phyloP scores from a whole-genome alignment of 2,797 vertebrate genomes.

The Schizopygopsis malacanthus region DNA sequence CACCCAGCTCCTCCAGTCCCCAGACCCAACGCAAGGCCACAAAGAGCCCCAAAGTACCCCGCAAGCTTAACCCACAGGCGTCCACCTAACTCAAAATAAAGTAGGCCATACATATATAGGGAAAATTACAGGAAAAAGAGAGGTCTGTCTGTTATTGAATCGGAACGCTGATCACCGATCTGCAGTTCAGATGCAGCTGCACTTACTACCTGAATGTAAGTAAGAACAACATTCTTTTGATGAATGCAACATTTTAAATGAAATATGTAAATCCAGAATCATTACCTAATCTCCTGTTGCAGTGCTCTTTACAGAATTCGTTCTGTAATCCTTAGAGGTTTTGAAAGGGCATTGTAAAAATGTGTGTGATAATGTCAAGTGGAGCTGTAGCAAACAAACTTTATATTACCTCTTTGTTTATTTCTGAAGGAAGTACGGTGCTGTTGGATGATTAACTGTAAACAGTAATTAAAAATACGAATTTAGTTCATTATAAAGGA shows the following conservation, averaged over 20 bases:
- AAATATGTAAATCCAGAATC: conserved; percentile 1
- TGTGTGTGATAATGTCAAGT: conserved; percentile 15
- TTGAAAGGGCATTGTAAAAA: neutral
- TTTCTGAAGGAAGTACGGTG: neutral
- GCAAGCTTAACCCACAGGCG: conserved; percentile 73
- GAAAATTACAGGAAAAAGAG: neutral
- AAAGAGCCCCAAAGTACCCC: conserved; percentile 40
- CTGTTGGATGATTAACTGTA: conserved; percentile 1
- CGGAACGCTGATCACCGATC: neutral
- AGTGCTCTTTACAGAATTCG: neutral
- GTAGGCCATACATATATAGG: neutral
- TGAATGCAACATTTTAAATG: neutral
- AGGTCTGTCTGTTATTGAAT: neutral
- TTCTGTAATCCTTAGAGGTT: neutral
- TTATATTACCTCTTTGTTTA: neutral
- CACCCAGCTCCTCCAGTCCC: conserved; percentile 84
- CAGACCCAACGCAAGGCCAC: conserved; percentile 81
- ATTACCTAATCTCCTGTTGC: neutral
- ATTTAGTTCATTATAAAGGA: neutral
- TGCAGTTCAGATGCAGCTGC: neutral
- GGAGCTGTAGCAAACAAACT: neutral
- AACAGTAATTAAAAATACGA: neutral
- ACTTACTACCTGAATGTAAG: neutral
- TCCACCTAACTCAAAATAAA: conserved; percentile 20
- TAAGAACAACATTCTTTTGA: conserved; percentile 1